Percentiles rank a stretch among this genome's conserved stretches.
phyloP scores from a whole-genome alignment of 2,888 invertebrate genomes.

The Asteroscopus sphinx region DNA sequence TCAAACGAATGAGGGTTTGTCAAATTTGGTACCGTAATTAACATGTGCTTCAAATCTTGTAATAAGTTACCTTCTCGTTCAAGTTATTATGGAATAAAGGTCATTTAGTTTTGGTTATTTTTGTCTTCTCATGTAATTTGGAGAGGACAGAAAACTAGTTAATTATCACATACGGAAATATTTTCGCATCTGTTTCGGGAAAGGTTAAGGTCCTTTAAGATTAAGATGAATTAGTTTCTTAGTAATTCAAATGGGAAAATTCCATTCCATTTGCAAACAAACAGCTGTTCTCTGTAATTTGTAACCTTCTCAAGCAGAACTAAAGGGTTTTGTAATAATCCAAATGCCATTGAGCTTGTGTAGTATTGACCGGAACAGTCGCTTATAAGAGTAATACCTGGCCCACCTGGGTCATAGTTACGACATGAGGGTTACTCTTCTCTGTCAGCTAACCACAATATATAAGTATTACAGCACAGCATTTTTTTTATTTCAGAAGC shows the following conservation, averaged over 20 bases:
- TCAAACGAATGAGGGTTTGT: slow-evolving; percentile 92
- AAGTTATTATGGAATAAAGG: slow-evolving; percentile 33
- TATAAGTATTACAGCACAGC: too few relatives aligned
- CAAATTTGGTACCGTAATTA: slow-evolving; percentile 84
- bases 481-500: too few relatives aligned
- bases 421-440: too few relatives aligned
- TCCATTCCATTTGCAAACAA: too few relatives aligned
- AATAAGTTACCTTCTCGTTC: not conserved
- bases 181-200: not conserved
- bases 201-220: too few relatives aligned
- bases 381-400: not conserved
- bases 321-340: slow-evolving; percentile 11
- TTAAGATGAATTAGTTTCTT: too few relatives aligned
- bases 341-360: slow-evolving; percentile 18
- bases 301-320: slow-evolving; percentile 13
- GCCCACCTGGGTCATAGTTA: too few relatives aligned
- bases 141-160: not conserved
- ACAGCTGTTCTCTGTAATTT: too few relatives aligned
- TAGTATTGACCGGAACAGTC: slow-evolving; percentile 9
- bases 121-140: not conserved
- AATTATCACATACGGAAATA: not conserved
- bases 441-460: too few relatives aligned
- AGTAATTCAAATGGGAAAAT: not conserved
- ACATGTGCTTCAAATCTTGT: slow-evolving; percentile 35
- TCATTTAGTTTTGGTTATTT: slow-evolving; percentile 18